These are phyloP conservation scores for Medauroidea extradentata DNA, from an alignment of 1,140 invertebrate genomes.

Conservation along the genomic window DNA sequence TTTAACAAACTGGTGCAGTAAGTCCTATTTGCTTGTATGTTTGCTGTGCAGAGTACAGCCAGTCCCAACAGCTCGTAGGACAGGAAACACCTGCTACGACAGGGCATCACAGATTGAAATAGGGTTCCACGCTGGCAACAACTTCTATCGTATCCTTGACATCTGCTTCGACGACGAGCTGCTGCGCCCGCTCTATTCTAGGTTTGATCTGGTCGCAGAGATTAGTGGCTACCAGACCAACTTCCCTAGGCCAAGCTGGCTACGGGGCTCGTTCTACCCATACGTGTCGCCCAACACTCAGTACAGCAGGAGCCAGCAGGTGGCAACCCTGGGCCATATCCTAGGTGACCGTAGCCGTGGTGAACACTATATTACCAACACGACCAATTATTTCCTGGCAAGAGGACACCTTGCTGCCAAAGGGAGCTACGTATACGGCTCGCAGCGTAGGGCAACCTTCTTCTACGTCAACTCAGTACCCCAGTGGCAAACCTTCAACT, in stretches of 20 bases:
- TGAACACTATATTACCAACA: background rate
- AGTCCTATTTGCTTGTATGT: too few species aligned
- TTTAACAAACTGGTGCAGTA: too few species aligned
- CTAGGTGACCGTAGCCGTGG: too few species aligned
- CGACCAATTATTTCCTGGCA: slow-evolving; percentile 43
- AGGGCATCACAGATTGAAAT: slow-evolving; percentile 20
- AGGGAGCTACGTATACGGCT: slow-evolving; percentile 56
- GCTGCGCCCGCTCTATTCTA: slow-evolving; percentile 42
- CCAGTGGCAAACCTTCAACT: slow-evolving; percentile 30
- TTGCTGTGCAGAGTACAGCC: slow-evolving; percentile 7
- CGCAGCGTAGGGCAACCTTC: slow-evolving; percentile 50
- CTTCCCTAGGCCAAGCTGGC: slow-evolving; percentile 35
- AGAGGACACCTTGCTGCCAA: slow-evolving; percentile 65
- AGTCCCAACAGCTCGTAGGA: slow-evolving; percentile 11
- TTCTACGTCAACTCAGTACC: slow-evolving; percentile 24
- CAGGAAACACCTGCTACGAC: slow-evolving; percentile 13
- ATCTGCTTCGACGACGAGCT: slow-evolving; percentile 43
- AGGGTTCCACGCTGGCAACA: slow-evolving; percentile 25
- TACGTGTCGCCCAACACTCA: slow-evolving; percentile 25
- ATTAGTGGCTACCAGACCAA: slow-evolving; percentile 30
- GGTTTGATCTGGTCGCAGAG: slow-evolving; percentile 30
- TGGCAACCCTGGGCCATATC: slow-evolving; percentile 27
- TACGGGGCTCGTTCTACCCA: slow-evolving; percentile 31
- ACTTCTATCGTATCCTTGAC: slow-evolving; percentile 39
- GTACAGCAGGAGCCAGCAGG: slow-evolving; percentile 32